A percentile compares a stretch with the other conserved stretches of the same genome.
Evolutionary conservation across 2,113 vertebrate species (phyloP).

Genomic region (Thymallus thymallus): DNA sequence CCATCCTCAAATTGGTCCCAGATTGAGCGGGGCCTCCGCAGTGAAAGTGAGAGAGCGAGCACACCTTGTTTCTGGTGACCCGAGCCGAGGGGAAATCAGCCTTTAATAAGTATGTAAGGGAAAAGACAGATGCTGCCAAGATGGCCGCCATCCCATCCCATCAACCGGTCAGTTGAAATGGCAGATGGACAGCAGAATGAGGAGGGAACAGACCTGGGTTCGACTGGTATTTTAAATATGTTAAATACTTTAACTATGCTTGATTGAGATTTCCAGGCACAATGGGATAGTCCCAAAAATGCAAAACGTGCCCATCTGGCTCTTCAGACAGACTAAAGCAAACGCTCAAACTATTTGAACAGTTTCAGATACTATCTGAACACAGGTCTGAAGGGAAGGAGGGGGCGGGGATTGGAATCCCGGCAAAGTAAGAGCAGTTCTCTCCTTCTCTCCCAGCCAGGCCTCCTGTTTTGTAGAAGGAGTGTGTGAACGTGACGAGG

Average conservation of each 20-base stretch:
- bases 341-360: too few relatives aligned
- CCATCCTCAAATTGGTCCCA: slow-evolving; percentile 35
- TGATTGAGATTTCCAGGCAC: too few relatives aligned
- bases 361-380: too few relatives aligned
- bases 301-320: too few relatives aligned
- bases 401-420: slow-evolving; percentile 41
- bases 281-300: too few relatives aligned
- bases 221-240: too few relatives aligned
- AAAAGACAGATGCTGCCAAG: slow-evolving; percentile 52
- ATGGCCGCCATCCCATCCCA: slow-evolving; percentile 47
- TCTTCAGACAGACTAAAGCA: too few relatives aligned
- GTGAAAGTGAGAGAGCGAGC: slow-evolving; percentile 23
- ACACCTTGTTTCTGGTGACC: slow-evolving; percentile 51
- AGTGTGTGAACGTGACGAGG: slow-evolving; percentile 32
- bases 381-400: slow-evolving; percentile 26
- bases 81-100: slow-evolving; percentile 39
- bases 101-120: slow-evolving; percentile 51
- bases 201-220: too few relatives aligned
- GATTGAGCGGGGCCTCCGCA: slow-evolving; percentile 19
- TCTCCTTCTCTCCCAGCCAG: slow-evolving; percentile 39
- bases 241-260: too few relatives aligned
- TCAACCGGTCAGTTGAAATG: slow-evolving; percentile 44
- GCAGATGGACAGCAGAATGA: slow-evolving; percentile 11
- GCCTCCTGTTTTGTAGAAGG: slow-evolving; percentile 41
- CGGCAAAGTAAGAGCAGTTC: slow-evolving; percentile 28